These are phyloP conservation scores for Oreochromis spilurus DNA, from an alignment of 2,113 vertebrate species.

Conservation along the genomic window DNA sequence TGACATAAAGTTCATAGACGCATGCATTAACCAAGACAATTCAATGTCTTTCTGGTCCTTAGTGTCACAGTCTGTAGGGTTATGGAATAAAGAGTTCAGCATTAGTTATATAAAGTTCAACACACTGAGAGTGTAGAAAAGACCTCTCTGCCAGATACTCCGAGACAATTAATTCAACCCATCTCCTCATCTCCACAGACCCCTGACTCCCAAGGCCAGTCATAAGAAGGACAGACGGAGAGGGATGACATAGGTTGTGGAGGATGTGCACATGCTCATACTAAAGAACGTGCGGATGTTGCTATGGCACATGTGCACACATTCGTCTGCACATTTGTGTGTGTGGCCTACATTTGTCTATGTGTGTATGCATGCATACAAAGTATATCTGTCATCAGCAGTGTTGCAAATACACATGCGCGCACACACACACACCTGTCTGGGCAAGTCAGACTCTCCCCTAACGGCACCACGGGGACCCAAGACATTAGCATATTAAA, in stretches of 20 bases:
- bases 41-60: slow-evolving; percentile 12
- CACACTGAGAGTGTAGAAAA: not conserved
- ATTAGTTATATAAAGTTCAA: slow-evolving; percentile 43
- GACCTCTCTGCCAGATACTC: not conserved
- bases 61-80: slow-evolving; percentile 27
- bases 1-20: slow-evolving; percentile 38
- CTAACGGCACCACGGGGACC: slow-evolving; percentile 62
- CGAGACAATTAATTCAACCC: slow-evolving; percentile 45
- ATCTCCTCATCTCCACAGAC: slow-evolving; percentile 13
- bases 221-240: slow-evolving; percentile 9
- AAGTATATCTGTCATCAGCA: not conserved
- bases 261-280: not conserved
- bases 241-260: slow-evolving; percentile 11
- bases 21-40: slow-evolving; percentile 34
- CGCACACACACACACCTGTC: slow-evolving; percentile 36
- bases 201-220: slow-evolving; percentile 30
- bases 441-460: slow-evolving; percentile 36
- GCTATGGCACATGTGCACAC: not conserved
- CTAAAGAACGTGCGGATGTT: not conserved
- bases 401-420: not conserved
- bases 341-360: not conserved
- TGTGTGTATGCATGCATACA: not conserved
- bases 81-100: slow-evolving; percentile 18
- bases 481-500: slow-evolving; percentile 68
- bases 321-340: not conserved